These are phyloP conservation scores for Germaria angustata DNA, from an alignment of 2,888 invertebrate genomes.

Conservation along the genomic window DNA sequence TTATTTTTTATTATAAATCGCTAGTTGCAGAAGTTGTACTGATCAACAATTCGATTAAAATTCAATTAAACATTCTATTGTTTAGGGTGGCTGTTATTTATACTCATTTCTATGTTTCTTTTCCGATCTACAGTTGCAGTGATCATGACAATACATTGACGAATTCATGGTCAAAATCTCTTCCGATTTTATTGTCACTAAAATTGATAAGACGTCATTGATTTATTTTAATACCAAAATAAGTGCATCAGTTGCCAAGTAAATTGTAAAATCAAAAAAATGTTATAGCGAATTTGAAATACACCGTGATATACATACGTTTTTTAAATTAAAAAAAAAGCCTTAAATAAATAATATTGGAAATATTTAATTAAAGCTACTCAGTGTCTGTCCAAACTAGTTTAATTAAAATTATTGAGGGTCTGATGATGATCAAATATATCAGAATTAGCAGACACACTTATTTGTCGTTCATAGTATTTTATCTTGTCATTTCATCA, in stretches of 20 bases:
- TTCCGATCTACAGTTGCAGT: conserved; percentile 8
- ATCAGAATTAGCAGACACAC: not conserved
- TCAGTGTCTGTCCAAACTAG: too few species aligned
- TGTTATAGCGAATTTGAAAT: not conserved
- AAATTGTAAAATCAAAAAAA: conserved; percentile 5
- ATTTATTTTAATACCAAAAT: conserved; percentile 46
- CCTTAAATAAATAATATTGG: not conserved
- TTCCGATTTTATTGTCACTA: conserved; percentile 53
- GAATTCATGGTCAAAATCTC: conserved; percentile 65
- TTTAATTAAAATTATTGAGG: too few species aligned
- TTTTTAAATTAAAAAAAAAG: not conserved
- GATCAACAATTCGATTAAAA: conserved; percentile 73
- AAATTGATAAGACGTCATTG: conserved; percentile 63
- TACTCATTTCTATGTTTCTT: conserved; percentile 69
- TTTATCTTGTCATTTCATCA: conserved; percentile 13
- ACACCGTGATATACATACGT: not conserved
- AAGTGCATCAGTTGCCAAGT: conserved; percentile 49
- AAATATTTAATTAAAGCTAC: not conserved
- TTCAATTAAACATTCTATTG: conserved; percentile 70
- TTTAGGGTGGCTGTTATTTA: conserved; percentile 72
- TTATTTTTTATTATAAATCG: conserved; percentile 33
- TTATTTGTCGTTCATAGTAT: not conserved
- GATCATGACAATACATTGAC: conserved; percentile 44
- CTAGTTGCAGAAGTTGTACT: conserved; percentile 61
- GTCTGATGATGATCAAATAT: too few species aligned